Evolutionary conservation across 2,888 invertebrate genomes (phyloP), one percentile per base, ranked within the genome.

Genomic region (Phortica magna): DNA sequence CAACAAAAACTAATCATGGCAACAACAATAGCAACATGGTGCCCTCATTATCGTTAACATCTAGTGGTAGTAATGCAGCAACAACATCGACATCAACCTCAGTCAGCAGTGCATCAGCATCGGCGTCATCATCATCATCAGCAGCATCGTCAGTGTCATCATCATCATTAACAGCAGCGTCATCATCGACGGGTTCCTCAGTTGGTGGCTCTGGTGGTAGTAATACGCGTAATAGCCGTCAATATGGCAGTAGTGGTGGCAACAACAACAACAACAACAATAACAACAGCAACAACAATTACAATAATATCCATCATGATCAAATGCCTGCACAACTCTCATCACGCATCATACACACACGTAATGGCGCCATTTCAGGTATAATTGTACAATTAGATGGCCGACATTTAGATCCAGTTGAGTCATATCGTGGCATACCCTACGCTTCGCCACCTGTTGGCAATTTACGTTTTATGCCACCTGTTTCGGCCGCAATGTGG

Each of bases 371-470:
- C 90, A 94, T 97, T 82, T 95, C 96, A 89, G 97, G 97, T 73
- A 95, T 96, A 84, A 96, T 97, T 87, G 95, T 96, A 76, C 95
- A 96, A 79, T 94, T 96, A 83, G 96, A 97, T 86, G 94, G 95
- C 39, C 94, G 96, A 82, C 95, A 95, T 90, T 92, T 97, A 84
- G 97, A 97, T 91, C 96, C 96, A 76, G 98, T 98, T 22, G 98
- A 98, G 92, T 96, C 97, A 81, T 98, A 97, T 91, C 94, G 96
- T 73, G 98, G 98, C 7, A 95, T 99, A 78, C 98, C 98, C 6
- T 99, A 98, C 92, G 99, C 98, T 41, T 97, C 98, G 70, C 96
- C 98, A 31, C 98, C 98, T 48, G 93, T 96, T 64, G 98, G 97
- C 7, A 95, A 95, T 77, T 93, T 98, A 78, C 94, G 99, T 78